phyloP scores from a whole-genome alignment of 37 sponge, comb jelly and placozoan genomes.

The Ianthella basta region DNA sequence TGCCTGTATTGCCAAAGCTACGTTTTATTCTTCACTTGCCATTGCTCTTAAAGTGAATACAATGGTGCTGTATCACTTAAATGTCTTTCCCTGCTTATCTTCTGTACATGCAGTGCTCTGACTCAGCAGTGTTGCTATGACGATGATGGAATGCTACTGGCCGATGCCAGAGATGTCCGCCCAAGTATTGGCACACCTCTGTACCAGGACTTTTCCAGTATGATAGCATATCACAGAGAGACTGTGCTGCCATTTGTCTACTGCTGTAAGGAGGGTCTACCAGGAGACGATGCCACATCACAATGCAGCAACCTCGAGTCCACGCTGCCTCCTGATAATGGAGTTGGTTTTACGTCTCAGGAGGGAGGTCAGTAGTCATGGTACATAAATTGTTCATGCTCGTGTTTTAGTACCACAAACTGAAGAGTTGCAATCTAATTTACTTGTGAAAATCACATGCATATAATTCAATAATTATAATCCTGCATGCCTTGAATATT shows the following conservation, averaged over 20 bases:
- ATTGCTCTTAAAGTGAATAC: too few relatives aligned
- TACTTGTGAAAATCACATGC: too few relatives aligned
- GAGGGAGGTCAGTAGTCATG: too few relatives aligned
- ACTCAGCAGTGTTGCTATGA: conserved; percentile 53
- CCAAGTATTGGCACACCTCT: conserved; percentile 12
- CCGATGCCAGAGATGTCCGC: neutral
- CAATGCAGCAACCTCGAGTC: neutral
- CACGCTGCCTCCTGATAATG: neutral
- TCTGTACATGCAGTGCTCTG: conserved; percentile 6
- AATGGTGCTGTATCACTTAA: too few relatives aligned
- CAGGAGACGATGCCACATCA: neutral
- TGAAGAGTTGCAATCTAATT: too few relatives aligned
- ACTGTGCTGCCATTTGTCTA: conserved; percentile 37
- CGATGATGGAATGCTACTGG: conserved; percentile 4
- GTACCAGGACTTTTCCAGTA: neutral
- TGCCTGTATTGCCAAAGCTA: too few relatives aligned
- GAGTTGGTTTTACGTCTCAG: neutral
- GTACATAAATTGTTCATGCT: neutral
- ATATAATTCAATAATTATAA: too few relatives aligned
- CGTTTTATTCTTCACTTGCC: too few relatives aligned
- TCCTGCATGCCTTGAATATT: too few relatives aligned
- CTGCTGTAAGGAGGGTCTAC: conserved; percentile 34
- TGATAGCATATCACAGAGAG: conserved; percentile 11
- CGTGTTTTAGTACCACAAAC: neutral
- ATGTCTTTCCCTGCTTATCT: too few relatives aligned